These are phyloP conservation scores for Trinectes maculatus DNA, from an alignment of 2,113 vertebrate species.

Conservation along the genomic window DNA sequence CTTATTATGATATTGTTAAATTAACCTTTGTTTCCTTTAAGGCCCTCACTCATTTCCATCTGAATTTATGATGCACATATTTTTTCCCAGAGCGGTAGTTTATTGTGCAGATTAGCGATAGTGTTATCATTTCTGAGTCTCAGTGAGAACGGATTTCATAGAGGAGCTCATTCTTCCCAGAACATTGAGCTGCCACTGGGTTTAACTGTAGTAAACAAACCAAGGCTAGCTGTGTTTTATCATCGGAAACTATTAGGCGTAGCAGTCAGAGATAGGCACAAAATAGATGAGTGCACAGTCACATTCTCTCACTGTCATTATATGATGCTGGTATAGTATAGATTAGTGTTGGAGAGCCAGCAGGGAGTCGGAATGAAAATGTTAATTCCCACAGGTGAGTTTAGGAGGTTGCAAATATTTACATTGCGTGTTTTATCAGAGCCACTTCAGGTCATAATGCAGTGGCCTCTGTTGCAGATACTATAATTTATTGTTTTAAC, in stretches of 20 bases:
- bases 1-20: neutral
- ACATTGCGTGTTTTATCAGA: neutral
- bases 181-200: slow-evolving; percentile 3
- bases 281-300: slow-evolving; percentile 39
- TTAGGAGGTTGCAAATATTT: neutral
- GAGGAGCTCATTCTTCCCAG: slow-evolving; percentile 9
- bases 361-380: slow-evolving; percentile 19
- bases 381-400: neutral
- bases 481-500: slow-evolving; percentile 1
- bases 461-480: neutral
- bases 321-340: slow-evolving; percentile 19
- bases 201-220: slow-evolving; percentile 47
- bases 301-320: slow-evolving; percentile 30
- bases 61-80: slow-evolving; percentile 17
- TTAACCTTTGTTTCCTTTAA: slow-evolving; percentile 5
- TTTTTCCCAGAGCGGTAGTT: slow-evolving; percentile 23
- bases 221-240: slow-evolving; percentile 30
- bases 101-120: slow-evolving; percentile 25
- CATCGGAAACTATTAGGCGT: slow-evolving; percentile 18
- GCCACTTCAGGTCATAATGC: neutral
- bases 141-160: slow-evolving; percentile 19
- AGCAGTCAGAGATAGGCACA: slow-evolving; percentile 37
- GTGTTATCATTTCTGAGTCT: slow-evolving; percentile 13
- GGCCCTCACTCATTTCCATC: slow-evolving; percentile 14
- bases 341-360: slow-evolving; percentile 25